phyloP scores from a whole-genome alignment of 2,888 invertebrate species.

The Therioaphis trifolii region DNA sequence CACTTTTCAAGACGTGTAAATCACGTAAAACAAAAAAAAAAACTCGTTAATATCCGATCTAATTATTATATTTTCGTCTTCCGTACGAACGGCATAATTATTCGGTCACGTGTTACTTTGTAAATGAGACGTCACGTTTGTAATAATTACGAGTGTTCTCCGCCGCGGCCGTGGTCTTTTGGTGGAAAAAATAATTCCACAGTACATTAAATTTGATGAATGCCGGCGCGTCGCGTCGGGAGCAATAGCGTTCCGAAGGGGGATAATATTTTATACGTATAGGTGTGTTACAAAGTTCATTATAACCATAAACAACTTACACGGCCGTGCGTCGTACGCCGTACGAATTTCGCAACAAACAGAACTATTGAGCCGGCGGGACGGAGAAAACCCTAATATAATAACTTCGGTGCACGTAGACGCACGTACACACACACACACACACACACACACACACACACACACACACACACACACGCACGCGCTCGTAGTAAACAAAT shows the following conservation, averaged over 20 bases:
- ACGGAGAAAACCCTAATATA: too few relatives aligned
- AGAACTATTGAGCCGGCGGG: too few relatives aligned
- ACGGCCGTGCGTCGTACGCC: too few relatives aligned
- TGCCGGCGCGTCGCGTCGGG: background rate
- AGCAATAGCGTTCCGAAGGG: background rate
- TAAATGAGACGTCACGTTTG: constrained; percentile 47
- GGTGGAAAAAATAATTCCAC: constrained; percentile 13
- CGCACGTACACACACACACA: too few relatives aligned
- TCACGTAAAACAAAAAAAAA: background rate
- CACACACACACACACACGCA: too few relatives aligned
- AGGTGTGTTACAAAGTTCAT: constrained; percentile 36
- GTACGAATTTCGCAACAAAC: too few relatives aligned
- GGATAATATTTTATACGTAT: background rate
- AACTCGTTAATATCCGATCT: constrained; percentile 22
- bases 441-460: too few relatives aligned
- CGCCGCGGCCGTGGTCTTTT: background rate
- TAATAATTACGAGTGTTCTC: constrained; percentile 42
- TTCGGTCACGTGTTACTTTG: constrained; percentile 37
- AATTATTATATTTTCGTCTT: constrained; percentile 15
- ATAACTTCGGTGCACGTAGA: too few relatives aligned
- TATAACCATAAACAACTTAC: constrained; percentile 13
- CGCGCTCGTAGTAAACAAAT: too few relatives aligned
- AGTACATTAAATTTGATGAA: constrained; percentile 51
- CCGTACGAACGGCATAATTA: background rate
- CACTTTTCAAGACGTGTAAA: background rate